phyloP scores from a whole-genome alignment of 1,140 invertebrate species.

The Pentalonia nigronervosa region DNA sequence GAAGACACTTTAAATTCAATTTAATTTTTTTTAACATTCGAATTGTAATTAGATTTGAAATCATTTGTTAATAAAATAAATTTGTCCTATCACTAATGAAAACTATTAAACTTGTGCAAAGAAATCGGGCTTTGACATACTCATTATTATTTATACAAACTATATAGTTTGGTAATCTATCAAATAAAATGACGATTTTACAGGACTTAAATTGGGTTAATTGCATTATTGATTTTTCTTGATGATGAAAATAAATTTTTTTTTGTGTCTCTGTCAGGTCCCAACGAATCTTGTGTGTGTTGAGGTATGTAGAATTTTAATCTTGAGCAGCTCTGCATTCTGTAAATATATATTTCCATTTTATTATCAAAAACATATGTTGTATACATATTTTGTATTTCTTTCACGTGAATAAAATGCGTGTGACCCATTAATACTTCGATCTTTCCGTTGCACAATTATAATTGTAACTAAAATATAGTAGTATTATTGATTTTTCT shows the following conservation, averaged over 20 bases:
- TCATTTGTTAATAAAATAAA: background rate
- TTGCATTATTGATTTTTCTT: background rate
- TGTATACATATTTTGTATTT: background rate
- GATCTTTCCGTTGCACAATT: background rate
- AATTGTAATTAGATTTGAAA: background rate
- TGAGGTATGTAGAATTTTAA: background rate
- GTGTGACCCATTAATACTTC: background rate
- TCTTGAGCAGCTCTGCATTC: background rate
- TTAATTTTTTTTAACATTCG: background rate
- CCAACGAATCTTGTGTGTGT: background rate
- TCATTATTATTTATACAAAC: background rate
- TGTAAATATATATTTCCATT: background rate
- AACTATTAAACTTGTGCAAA: background rate
- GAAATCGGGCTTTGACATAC: background rate
- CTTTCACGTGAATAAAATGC: background rate
- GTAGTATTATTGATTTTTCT: background rate
- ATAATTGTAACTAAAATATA: background rate
- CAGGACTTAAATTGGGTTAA: background rate
- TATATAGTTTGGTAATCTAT: background rate
- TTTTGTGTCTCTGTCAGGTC: background rate
- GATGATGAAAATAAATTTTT: background rate
- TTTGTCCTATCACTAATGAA: background rate
- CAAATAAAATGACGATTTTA: background rate
- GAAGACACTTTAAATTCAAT: background rate
- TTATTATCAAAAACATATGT: background rate